These are phyloP conservation scores for Mimas tiliae DNA, from an alignment of 2,888 invertebrate genomes.

Conservation along the genomic window DNA sequence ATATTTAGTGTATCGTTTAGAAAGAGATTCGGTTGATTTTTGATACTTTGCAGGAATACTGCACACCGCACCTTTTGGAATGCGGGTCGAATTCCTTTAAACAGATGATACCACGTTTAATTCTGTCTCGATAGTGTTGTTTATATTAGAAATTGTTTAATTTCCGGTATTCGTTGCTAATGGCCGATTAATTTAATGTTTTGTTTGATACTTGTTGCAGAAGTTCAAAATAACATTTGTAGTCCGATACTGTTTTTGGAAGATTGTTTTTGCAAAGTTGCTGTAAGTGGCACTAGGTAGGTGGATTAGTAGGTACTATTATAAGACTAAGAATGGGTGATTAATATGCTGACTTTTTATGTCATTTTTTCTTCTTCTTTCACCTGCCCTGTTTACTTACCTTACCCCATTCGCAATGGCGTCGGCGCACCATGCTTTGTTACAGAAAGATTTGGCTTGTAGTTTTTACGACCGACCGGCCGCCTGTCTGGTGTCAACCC, in stretches of 20 bases:
- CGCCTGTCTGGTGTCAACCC: no score
- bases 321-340: no score
- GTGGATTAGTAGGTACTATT: neutral
- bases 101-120: constrained; percentile 14
- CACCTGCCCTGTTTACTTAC: no score
- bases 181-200: neutral
- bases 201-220: neutral
- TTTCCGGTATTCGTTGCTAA: neutral
- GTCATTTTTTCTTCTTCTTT: no score
- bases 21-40: constrained; percentile 32
- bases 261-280: neutral
- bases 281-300: neutral
- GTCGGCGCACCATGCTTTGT: no score
- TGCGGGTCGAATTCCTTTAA: neutral
- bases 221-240: neutral
- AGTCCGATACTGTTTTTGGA: neutral
- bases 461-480: no score
- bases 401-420: no score
- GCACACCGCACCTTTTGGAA: constrained; percentile 35
- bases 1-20: constrained; percentile 33
- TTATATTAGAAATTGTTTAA: neutral
- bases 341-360: no score
- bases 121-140: neutral
- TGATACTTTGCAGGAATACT: constrained; percentile 35
- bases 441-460: no score